Percentiles rank a stretch among this genome's conserved stretches.
Conservation (phyloP, 2,888 invertebrate species). For the Leptopterna dolabrata region DNA sequence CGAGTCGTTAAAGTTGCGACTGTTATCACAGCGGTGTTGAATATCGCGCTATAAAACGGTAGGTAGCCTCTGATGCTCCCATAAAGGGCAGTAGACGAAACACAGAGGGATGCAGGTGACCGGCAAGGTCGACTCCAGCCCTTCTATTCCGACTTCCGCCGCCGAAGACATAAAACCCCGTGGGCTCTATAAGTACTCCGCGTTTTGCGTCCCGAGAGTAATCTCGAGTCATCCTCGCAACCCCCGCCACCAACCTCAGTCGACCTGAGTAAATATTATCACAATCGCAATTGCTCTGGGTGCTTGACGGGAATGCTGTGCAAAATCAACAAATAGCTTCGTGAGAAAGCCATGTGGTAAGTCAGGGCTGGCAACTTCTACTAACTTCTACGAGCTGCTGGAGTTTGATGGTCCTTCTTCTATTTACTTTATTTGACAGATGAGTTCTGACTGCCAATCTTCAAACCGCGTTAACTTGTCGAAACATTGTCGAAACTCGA, state of each 20-base stretch:
- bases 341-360: not conserved
- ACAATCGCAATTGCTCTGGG: not conserved
- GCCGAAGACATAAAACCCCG: not conserved
- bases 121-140: not conserved
- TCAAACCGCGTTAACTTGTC: too few species aligned
- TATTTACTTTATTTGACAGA: too few species aligned
- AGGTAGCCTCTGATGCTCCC: not conserved
- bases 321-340: not conserved
- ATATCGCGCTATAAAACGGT: not conserved
- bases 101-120: not conserved
- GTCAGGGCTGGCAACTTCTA: not conserved
- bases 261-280: not conserved
- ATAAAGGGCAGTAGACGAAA: not conserved
- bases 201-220: not conserved
- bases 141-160: not conserved
- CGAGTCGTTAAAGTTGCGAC: not conserved
- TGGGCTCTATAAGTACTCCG: not conserved
- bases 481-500: too few species aligned
- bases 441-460: too few species aligned
- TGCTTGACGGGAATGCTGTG: not conserved
- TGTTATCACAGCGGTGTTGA: not conserved
- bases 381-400: not conserved
- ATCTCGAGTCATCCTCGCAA: not conserved
- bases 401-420: too few species aligned
- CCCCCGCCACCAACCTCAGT: too few species aligned